Percentiles rank a stretch among this genome's conserved stretches.
Conservation (phyloP, 2,797 vertebrate genomes). For the Gouania willdenowi region DNA sequence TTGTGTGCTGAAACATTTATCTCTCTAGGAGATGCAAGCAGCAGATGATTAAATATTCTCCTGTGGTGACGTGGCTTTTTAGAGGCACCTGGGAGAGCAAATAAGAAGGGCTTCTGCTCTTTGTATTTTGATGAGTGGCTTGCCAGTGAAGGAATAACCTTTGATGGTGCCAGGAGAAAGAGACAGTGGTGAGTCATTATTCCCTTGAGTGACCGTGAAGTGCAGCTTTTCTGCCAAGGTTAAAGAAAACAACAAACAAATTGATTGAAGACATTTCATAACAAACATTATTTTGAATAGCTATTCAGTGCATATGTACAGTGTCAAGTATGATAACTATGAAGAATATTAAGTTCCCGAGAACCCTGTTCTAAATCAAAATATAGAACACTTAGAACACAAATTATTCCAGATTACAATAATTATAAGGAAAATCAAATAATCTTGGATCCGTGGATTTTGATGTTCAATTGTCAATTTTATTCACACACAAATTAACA, state of each 20-base stretch:
- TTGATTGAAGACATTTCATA: constrained; percentile 36
- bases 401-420: no score
- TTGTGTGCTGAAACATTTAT: no score
- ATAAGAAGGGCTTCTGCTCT: constrained; percentile 38
- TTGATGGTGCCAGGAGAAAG: constrained; percentile 42
- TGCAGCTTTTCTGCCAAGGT: constrained; percentile 34
- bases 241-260: constrained; percentile 32
- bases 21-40: not conserved
- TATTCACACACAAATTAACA: no score
- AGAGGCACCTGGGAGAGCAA: constrained; percentile 28
- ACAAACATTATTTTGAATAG: no score
- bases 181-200: constrained; percentile 49
- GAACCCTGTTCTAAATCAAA: no score
- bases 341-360: no score
- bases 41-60: constrained; percentile 5
- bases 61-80: constrained; percentile 17
- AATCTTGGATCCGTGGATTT: no score
- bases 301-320: no score
- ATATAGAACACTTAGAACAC: no score
- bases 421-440: no score
- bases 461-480: no score
- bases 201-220: constrained; percentile 52
- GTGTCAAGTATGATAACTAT: no score
- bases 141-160: constrained; percentile 41
- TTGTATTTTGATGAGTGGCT: constrained; percentile 46